Conservation (phyloP, 2,113 vertebrate genomes). For the Corythornis cristatus region DNA sequence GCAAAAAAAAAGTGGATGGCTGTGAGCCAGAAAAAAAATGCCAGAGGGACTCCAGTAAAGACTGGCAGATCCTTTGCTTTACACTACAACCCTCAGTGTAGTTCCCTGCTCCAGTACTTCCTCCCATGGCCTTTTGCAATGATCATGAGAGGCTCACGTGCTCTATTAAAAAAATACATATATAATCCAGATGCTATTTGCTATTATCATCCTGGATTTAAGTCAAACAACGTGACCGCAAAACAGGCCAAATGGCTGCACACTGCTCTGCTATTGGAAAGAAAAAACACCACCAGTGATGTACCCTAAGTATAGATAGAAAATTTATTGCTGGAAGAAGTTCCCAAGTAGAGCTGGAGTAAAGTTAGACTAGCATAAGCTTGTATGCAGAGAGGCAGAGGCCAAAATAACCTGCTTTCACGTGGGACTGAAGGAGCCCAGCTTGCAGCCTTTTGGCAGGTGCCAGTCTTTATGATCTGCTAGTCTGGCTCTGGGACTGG, state of each 20-base stretch:
- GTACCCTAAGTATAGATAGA: neutral
- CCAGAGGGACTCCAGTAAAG: neutral
- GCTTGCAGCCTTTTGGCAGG: neutral
- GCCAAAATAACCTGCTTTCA: neutral
- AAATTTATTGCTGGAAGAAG: neutral
- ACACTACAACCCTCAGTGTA: accelerated
- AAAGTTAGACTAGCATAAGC: neutral
- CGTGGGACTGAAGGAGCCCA: neutral
- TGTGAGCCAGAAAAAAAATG: neutral
- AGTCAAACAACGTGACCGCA: neutral
- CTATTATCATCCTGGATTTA: neutral
- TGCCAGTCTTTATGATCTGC: neutral
- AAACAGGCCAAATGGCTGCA: neutral
- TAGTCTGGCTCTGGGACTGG: neutral
- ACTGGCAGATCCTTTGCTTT: neutral
- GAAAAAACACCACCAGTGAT: neutral
- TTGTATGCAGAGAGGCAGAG: neutral
- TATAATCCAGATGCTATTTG: neutral
- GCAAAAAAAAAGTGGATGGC: neutral
- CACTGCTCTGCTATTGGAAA: neutral
- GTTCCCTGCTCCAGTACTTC: neutral
- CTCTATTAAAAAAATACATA: neutral
- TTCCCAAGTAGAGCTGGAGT: neutral
- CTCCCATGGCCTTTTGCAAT: neutral
- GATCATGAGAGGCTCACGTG: neutral